Evolutionary conservation across 2,888 invertebrate species (phyloP), one percentile per base, ranked within the genome.

Genomic region (Orthosia gothica): DNA sequence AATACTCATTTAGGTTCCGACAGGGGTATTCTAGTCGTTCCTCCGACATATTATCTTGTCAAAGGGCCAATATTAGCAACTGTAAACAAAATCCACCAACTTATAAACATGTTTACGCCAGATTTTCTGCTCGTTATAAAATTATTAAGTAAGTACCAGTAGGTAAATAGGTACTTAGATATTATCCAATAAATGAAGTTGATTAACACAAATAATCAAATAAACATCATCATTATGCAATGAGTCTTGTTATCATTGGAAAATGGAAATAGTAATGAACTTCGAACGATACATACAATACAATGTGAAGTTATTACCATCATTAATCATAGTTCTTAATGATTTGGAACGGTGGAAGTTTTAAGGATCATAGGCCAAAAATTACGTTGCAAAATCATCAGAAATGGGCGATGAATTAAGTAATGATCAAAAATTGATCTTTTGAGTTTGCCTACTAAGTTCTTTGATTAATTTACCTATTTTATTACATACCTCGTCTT

Each of bases 251-350:
- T 79, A 74, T 75, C 69, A 76, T 74, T 72, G 26, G 59, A 49
- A 74, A 82, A 63, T 74, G 23, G 59, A 49, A 71, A 79, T 63
- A 77, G 65, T 70, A 66, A 73, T 79, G 84, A 84, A 79, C 74
- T 75, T 74, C 62, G 65, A 69, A 75, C 58, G 63, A 69, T 65
- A 70, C 62, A 47, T 74, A 55, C 59, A 23, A 57, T 77, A 77
- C 49, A 77, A 76, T 73, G 65, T 74, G 68, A 58, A 76, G 62
- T 78, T 76, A 78, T 74, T 62, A 69, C 63, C 50, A 80, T 79
- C 12, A 65, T 82, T 70, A 62, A 66, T 81, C 63, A 76, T 50
- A 52, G 62, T 57, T 78, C 26, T 68, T 82, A 80, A 82, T 79
- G 65, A 73, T 77, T 70, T 80, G 65, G 49, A 80, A 84, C 68